A percentile compares a stretch with the other conserved stretches of the same genome.
These are phyloP conservation scores for Peromyscus nudipes DNA, from an alignment of 2,797 vertebrate genomes.

Conservation along the genomic window DNA sequence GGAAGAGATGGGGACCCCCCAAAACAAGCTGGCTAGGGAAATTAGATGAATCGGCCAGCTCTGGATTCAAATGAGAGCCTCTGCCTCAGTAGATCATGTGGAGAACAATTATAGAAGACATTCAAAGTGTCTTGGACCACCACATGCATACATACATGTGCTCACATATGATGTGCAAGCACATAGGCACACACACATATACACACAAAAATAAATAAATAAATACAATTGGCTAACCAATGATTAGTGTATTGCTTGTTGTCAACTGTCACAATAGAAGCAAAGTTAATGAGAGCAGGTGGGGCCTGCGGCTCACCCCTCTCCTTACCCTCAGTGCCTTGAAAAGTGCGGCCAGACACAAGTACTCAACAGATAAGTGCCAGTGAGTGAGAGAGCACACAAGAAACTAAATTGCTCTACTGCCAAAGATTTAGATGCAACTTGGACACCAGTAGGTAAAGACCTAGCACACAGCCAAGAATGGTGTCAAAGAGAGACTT, in stretches of 20 bases:
- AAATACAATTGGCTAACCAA: neutral
- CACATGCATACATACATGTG: neutral
- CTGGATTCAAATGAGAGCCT: neutral
- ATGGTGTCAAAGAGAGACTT: neutral
- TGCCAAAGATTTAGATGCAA: too few species aligned
- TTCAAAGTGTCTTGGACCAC: neutral
- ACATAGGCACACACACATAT: neutral
- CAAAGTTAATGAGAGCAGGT: neutral
- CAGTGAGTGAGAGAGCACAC: neutral
- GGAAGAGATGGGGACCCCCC: neutral
- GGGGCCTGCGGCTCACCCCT: neutral
- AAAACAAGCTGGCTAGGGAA: neutral
- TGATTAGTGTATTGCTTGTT: neutral
- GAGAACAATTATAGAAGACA: neutral
- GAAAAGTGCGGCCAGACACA: neutral
- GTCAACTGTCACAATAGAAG: neutral
- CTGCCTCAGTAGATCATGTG: neutral
- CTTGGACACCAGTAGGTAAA: neutral
- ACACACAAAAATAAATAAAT: neutral
- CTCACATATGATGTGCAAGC: neutral
- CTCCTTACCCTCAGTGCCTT: neutral
- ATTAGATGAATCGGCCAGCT: neutral
- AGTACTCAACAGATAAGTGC: neutral
- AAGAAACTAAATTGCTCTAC: neutral
- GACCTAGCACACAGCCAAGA: neutral